Percentiles rank a stretch among this genome's conserved stretches.
These are phyloP conservation scores for Junonia oenone DNA, from an alignment of 2,888 invertebrate species.

Conservation along the genomic window DNA sequence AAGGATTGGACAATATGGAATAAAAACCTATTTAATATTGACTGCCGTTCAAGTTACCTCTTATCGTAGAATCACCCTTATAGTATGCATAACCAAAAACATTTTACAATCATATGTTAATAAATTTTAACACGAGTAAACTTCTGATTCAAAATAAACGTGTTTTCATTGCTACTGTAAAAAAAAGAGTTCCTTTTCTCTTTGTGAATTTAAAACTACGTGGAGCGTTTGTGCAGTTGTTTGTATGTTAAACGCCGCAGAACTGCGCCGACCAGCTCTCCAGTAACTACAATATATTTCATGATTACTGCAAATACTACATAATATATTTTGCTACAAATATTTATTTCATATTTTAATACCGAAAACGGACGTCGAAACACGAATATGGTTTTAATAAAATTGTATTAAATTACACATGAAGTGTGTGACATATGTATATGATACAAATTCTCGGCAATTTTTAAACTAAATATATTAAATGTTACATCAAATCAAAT, in stretches of 20 bases:
- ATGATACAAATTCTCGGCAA: too few species aligned
- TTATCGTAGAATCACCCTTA: too few species aligned
- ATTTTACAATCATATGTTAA: too few species aligned
- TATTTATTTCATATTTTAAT: neutral
- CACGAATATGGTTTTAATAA: neutral
- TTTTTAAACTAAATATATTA: too few species aligned
- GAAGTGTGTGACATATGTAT: neutral
- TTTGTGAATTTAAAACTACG: slow-evolving; percentile 24
- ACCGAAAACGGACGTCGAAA: neutral
- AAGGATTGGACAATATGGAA: too few species aligned
- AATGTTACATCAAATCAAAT: too few species aligned
- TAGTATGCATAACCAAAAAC: too few species aligned
- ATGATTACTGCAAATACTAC: neutral
- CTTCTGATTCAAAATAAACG: neutral
- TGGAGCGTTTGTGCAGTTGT: slow-evolving; percentile 17
- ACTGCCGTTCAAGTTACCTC: too few species aligned
- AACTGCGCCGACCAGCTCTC: slow-evolving; percentile 3
- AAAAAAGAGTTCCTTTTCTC: slow-evolving; percentile 17
- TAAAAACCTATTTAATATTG: too few species aligned
- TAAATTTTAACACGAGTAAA: slow-evolving; percentile 3
- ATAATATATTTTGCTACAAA: neutral
- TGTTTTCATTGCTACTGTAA: slow-evolving; percentile 2
- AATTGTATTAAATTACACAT: neutral
- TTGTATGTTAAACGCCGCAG: slow-evolving; percentile 19
- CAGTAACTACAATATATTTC: neutral